Evolutionary conservation across 2,113 vertebrate genomes (phyloP).

Genomic region (Chloroceryle aenea): DNA sequence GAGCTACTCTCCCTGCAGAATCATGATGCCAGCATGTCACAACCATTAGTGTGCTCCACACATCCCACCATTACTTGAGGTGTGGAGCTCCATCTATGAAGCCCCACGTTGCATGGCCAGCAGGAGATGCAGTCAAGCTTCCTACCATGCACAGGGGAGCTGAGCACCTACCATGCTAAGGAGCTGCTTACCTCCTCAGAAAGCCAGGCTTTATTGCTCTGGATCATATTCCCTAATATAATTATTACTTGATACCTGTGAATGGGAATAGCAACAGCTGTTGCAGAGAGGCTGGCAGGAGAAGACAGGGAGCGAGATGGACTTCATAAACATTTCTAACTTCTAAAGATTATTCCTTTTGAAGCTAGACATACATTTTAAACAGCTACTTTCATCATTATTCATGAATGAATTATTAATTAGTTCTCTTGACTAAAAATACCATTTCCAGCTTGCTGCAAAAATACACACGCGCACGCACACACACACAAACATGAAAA

Average conservation of each 20-base stretch:
- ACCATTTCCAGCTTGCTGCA: conserved; percentile 75
- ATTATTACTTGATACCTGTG: not conserved
- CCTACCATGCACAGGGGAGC: not conserved
- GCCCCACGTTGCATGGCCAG: not conserved
- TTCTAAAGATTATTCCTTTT: conserved; percentile 79
- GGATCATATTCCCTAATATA: not conserved
- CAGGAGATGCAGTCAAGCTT: not conserved
- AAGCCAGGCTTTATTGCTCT: not conserved
- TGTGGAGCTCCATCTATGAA: fast-evolving
- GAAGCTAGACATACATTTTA: conserved; percentile 89
- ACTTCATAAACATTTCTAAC: conserved; percentile 68
- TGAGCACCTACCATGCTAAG: not conserved
- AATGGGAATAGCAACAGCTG: conserved; percentile 1
- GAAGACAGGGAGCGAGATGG: not conserved
- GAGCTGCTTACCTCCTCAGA: not conserved
- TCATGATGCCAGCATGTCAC: not conserved
- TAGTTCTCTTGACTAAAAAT: conserved; percentile 76
- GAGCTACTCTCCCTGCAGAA: not conserved
- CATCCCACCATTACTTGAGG: not conserved
- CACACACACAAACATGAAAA: conserved; percentile 58
- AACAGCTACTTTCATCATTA: conserved; percentile 89
- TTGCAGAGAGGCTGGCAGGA: not conserved
- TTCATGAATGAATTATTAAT: conserved; percentile 92
- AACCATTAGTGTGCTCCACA: not conserved
- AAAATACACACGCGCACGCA: conserved; percentile 38